phyloP scores from a whole-genome alignment of 2,113 vertebrate species.

The Acanthisitta chloris region DNA sequence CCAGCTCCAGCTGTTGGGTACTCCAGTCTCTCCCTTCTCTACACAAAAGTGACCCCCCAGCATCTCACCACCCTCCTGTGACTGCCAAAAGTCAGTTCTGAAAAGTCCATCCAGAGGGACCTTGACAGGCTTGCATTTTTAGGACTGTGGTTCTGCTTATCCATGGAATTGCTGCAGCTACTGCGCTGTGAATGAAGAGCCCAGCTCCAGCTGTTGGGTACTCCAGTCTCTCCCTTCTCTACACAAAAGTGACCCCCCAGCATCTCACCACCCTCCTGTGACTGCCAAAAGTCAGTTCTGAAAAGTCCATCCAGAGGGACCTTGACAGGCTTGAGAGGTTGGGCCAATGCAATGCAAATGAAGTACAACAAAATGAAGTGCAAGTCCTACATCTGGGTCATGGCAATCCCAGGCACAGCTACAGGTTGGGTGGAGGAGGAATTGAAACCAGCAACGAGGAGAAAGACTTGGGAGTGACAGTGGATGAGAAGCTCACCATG shows the following conservation, averaged over 20 bases:
- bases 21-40: not conserved
- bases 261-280: not conserved
- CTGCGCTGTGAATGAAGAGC: not conserved
- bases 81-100: not conserved
- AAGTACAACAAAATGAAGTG: no score
- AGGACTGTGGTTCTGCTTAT: not conserved
- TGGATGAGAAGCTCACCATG: no score
- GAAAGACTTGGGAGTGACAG: no score
- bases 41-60: not conserved
- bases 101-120: no score
- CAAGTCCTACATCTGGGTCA: no score
- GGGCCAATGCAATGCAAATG: no score
- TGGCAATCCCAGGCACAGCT: no score
- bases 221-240: not conserved
- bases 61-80: not conserved
- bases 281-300: not conserved
- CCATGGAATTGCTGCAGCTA: not conserved
- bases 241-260: not conserved
- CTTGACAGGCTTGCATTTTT: not conserved
- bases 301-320: no score
- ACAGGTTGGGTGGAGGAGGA: no score
- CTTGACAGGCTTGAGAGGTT: no score
- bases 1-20: not conserved
- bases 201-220: not conserved
- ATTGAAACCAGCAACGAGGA: no score